These are phyloP conservation scores for Aplysia californica DNA, from an alignment of 1,140 invertebrate genomes.

Conservation along the genomic window DNA sequence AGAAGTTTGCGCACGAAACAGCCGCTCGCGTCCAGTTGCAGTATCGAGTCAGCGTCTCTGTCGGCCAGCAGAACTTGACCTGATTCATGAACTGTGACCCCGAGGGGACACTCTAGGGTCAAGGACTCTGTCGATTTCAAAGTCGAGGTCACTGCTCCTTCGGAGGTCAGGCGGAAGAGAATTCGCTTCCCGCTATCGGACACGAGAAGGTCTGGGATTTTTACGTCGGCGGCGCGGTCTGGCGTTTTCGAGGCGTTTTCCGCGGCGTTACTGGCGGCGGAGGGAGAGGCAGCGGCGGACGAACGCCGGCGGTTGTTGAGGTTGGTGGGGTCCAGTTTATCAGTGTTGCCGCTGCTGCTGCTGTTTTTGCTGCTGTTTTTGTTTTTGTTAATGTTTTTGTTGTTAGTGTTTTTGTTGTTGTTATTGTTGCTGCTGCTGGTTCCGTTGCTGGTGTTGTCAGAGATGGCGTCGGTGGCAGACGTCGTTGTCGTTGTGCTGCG, in stretches of 20 bases:
- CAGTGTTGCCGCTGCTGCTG: not conserved
- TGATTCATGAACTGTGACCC: constrained; percentile 14
- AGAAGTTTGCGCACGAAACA: constrained; percentile 3
- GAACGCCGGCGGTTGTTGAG: too few species aligned
- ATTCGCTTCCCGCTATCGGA: constrained; percentile 28
- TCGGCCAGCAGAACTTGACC: constrained; percentile 29
- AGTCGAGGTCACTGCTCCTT: constrained; percentile 26
- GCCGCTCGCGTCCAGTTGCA: constrained; percentile 11
- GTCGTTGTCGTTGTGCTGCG: too few species aligned
- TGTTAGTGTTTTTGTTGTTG: not conserved
- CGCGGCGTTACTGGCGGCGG: not conserved
- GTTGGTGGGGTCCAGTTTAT: too few species aligned
- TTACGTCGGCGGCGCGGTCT: constrained; percentile 2
- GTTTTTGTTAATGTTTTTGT: not conserved
- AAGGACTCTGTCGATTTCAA: constrained; percentile 20
- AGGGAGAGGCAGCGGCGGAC: not conserved
- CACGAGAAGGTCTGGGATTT: constrained; percentile 21
- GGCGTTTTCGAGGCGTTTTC: not conserved
- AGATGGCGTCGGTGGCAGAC: too few species aligned
- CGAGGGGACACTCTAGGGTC: constrained; percentile 31
- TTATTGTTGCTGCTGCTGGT: not conserved
- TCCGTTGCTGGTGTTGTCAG: not conserved
- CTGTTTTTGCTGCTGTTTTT: not conserved
- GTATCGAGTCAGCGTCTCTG: constrained; percentile 24
- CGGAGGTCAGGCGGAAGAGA: constrained; percentile 15